Evolutionary conservation across 1,140 invertebrate genomes (phyloP), one percentile per base, ranked within the genome.

Genomic region (Diabrotica virgifera): DNA sequence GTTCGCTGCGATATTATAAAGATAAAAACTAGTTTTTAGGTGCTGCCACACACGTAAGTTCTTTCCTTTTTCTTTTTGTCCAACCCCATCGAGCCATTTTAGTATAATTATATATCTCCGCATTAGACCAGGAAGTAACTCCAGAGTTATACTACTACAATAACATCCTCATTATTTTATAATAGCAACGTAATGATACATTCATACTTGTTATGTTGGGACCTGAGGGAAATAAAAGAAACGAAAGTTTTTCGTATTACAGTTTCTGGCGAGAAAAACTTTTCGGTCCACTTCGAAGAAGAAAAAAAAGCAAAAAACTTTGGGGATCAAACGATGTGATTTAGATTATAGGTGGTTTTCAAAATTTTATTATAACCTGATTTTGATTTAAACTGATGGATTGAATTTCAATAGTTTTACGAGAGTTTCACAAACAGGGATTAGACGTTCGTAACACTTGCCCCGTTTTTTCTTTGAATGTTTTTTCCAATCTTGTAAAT

Each of bases 131-230:
- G 24, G 24, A 24, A 24, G 24, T 24, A 24, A 24, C 24, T 24
- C 24, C 24, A 24, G 24, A 2, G 24, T 24, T 24, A 24, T 24
- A 24, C 24, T 24, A 24, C 24, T 24, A 24, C 40, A 46, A 46
- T 5, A n/a, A 46, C 40, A 46, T 46, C 40, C 8, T 46, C 40
- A n/a, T 46, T 46, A 46, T 46, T 46, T 46, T 46, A 46, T 46
- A 46, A 46, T 46, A 46, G 40, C 8, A n/a, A 46, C 40, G 40
- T 46, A 46, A 46, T 46, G 40, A 46, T 46, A 46, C 40, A 46
- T 46, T 46, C n/a, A 46, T 46, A 46, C n/a, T 46, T 46, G 40
- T 46, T 46, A 46, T 46, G 40, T 46, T 46, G 8, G 40, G n/a
- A 10, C 40, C 40, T 46, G 8, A 6, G 40, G 40, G 40, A 46